These are phyloP conservation scores for Babyrousa celebensis DNA, from an alignment of 2,797 vertebrate species.

Conservation along the genomic window DNA sequence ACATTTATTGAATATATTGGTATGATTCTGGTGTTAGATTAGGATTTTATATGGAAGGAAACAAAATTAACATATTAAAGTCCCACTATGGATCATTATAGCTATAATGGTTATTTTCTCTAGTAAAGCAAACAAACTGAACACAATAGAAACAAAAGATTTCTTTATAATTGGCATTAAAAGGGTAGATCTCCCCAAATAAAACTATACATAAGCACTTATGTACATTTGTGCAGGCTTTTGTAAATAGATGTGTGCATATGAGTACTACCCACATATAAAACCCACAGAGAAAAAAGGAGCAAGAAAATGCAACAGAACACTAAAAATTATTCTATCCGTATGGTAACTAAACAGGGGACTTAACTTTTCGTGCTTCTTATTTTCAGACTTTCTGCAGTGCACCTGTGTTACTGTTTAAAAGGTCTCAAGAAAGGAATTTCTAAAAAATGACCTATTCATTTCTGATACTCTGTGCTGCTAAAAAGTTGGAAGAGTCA, in stretches of 20 bases:
- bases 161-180: not conserved
- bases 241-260: not conserved
- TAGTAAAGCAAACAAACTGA: slow-evolving; percentile 61
- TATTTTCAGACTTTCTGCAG: slow-evolving; percentile 41
- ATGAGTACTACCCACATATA: not conserved
- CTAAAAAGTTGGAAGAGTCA: slow-evolving; percentile 38
- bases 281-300: not conserved
- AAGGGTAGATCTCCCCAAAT: not conserved
- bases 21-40: not conserved
- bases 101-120: slow-evolving; percentile 6
- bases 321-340: not conserved
- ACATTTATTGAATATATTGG: not conserved
- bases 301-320: not conserved
- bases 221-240: not conserved
- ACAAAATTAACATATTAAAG: slow-evolving; percentile 43
- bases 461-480: slow-evolving; percentile 50
- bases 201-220: not conserved
- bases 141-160: slow-evolving; percentile 49
- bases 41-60: slow-evolving; percentile 47
- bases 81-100: not conserved
- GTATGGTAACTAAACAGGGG: not conserved
- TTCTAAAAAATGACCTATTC: slow-evolving; percentile 13
- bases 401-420: not conserved
- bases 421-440: slow-evolving; percentile 18
- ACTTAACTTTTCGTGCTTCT: slow-evolving; percentile 25